These are phyloP conservation scores for Toxotes jaculatrix DNA, from an alignment of 2,113 vertebrate genomes.

Conservation along the genomic window DNA sequence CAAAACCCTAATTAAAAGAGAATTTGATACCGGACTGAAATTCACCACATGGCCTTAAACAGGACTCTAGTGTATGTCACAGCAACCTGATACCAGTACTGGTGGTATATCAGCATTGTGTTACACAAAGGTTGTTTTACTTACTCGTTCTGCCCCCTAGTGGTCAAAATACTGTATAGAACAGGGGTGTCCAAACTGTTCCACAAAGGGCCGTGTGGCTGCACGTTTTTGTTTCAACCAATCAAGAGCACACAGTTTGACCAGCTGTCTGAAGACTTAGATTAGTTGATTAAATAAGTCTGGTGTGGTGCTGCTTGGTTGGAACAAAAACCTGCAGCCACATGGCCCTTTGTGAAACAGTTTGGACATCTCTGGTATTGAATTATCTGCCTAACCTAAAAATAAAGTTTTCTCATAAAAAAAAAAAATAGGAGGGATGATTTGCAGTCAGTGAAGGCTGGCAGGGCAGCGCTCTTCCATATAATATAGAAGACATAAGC, in stretches of 20 bases:
- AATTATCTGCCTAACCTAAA: background rate
- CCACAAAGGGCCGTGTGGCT: too few species aligned
- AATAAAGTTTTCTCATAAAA: background rate
- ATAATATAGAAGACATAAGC: background rate
- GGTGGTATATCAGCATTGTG: background rate
- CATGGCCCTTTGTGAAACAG: too few species aligned
- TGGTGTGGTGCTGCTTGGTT: too few species aligned
- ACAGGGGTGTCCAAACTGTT: too few species aligned
- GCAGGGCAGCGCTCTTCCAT: background rate
- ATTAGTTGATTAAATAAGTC: too few species aligned
- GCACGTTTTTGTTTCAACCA: too few species aligned
- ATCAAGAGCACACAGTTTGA: too few species aligned
- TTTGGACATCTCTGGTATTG: too few species aligned
- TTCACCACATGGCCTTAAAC: background rate
- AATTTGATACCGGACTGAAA: background rate
- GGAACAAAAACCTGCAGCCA: too few species aligned
- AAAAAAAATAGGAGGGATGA: background rate
- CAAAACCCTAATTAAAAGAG: background rate
- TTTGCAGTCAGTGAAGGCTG: background rate
- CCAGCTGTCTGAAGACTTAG: too few species aligned
- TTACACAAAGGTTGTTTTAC: background rate
- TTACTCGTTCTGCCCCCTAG: conserved; percentile 19
- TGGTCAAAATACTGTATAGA: background rate
- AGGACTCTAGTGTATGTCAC: background rate
- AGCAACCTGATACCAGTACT: background rate